Evolutionary conservation across 1,140 invertebrate genomes (phyloP).

Genomic region (Zaprionus lachaisei): DNA sequence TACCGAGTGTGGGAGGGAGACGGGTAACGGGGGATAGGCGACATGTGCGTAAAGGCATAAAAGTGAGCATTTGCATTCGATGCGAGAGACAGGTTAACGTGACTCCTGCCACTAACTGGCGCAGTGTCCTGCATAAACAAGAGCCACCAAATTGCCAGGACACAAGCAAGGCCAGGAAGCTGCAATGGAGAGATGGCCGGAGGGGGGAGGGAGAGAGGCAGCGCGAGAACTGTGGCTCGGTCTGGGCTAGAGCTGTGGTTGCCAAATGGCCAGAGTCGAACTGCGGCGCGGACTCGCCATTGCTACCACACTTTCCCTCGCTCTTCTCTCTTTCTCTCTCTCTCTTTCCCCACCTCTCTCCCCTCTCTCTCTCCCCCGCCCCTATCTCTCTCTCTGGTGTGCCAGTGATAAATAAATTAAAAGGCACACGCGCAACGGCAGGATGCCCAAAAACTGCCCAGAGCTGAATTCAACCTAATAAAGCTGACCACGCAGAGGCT

Average conservation of each 20-base stretch:
- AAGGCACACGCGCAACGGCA: slow-evolving; percentile 77
- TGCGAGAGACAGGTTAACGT: slow-evolving; percentile 58
- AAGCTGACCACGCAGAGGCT: slow-evolving; percentile 63
- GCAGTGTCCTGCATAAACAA: slow-evolving; percentile 13
- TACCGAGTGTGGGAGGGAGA: not conserved
- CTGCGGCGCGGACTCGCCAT: slow-evolving; percentile 27
- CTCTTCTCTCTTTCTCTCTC: not conserved
- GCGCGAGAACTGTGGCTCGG: not conserved
- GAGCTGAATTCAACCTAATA: slow-evolving; percentile 69
- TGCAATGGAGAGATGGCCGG: not conserved
- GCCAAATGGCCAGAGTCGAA: slow-evolving; percentile 31
- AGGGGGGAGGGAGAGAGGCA: slow-evolving; percentile 9
- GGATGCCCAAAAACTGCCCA: slow-evolving; percentile 54
- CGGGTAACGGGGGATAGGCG: not conserved
- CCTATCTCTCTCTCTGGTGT: slow-evolving; percentile 7
- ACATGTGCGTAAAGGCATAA: slow-evolving; percentile 25
- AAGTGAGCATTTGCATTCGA: slow-evolving; percentile 38
- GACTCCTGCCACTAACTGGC: slow-evolving; percentile 16
- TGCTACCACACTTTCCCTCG: no score
- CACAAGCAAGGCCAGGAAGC: slow-evolving; percentile 1
- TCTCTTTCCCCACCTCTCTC: not conserved
- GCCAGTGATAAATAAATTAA: slow-evolving; percentile 76
- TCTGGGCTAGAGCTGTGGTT: slow-evolving; percentile 14
- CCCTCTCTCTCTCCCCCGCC: not conserved
- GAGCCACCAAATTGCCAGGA: slow-evolving; percentile 59